Evolutionary conservation across 92 coral and sea anemone species (phyloP).

Genomic region (Siderastrea siderea): DNA sequence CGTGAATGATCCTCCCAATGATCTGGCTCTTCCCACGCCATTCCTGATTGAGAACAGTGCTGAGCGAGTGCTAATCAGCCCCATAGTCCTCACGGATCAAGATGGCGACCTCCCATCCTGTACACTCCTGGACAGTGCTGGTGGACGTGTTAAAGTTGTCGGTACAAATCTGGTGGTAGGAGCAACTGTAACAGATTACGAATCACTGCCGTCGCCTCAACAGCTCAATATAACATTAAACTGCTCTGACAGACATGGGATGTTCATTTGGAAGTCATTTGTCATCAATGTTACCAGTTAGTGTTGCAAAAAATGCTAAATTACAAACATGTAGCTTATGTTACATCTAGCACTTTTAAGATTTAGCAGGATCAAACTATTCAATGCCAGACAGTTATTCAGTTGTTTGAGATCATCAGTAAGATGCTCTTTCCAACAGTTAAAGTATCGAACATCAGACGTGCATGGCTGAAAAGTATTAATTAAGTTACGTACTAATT

Average conservation of each 20-base stretch:
- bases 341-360: too few relatives aligned
- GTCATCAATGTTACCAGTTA: constrained; percentile 75
- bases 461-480: too few relatives aligned
- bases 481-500: too few relatives aligned
- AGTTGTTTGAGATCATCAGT: too few relatives aligned
- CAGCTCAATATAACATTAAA: constrained; percentile 64
- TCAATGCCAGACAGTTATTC: too few relatives aligned
- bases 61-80: constrained; percentile 71
- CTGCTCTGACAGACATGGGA: constrained; percentile 85
- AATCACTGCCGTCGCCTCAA: constrained; percentile 62
- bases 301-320: background rate
- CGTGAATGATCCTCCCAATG: constrained; percentile 92
- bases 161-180: constrained; percentile 81
- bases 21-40: constrained; percentile 71
- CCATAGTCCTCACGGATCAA: constrained; percentile 76
- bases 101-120: constrained; percentile 84
- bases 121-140: constrained; percentile 72
- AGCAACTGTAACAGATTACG: constrained; percentile 82
- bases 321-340: too few relatives aligned
- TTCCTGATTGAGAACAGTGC: constrained; percentile 77
- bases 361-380: too few relatives aligned
- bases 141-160: constrained; percentile 66
- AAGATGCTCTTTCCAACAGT: too few relatives aligned
- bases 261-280: constrained; percentile 64
- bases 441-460: too few relatives aligned